Conservation (phyloP, 1,140 invertebrate species). For the Zaprionus africanus region DNA sequence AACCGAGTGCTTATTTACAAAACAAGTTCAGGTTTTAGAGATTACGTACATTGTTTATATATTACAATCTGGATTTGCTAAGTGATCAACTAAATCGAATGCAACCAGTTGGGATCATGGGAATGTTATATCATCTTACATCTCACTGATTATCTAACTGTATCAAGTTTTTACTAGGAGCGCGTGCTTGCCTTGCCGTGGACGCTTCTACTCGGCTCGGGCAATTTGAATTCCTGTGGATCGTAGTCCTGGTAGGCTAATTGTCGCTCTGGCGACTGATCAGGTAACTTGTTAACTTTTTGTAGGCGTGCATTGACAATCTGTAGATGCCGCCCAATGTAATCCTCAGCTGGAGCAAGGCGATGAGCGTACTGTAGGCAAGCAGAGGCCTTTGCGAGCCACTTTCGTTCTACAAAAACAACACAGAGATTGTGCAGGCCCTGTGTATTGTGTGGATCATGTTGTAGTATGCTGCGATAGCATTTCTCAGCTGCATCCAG, state of each 20-base stretch:
- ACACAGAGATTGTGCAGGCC: constrained; percentile 98
- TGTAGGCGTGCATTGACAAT: constrained; percentile 77
- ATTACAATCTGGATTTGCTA: constrained; percentile 8
- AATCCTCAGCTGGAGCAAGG: constrained; percentile 94
- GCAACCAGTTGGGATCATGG: background rate
- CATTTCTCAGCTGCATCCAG: constrained; percentile 97
- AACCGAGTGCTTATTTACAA: constrained; percentile 36
- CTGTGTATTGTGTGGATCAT: constrained; percentile 96
- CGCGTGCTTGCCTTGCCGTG: constrained; percentile 51
- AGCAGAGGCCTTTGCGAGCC: constrained; percentile 91
- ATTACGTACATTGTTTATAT: constrained; percentile 42
- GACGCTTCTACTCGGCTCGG: constrained; percentile 25
- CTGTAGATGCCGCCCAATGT: constrained; percentile 93
- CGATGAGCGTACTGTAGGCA: constrained; percentile 92
- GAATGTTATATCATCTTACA: background rate
- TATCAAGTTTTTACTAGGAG: constrained; percentile 51
- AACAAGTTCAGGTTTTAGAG: constrained; percentile 32
- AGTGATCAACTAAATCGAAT: background rate
- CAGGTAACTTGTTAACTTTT: constrained; percentile 82
- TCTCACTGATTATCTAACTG: background rate
- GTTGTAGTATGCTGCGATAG: constrained; percentile 93
- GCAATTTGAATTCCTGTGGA: constrained; percentile 72
- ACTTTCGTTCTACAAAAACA: constrained; percentile 95
- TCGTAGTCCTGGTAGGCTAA: constrained; percentile 79
- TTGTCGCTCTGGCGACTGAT: constrained; percentile 72